Percentiles rank a stretch among this genome's conserved stretches.
Conservation (phyloP, 2,797 vertebrate genomes). For the Aulostomus chinensis region DNA sequence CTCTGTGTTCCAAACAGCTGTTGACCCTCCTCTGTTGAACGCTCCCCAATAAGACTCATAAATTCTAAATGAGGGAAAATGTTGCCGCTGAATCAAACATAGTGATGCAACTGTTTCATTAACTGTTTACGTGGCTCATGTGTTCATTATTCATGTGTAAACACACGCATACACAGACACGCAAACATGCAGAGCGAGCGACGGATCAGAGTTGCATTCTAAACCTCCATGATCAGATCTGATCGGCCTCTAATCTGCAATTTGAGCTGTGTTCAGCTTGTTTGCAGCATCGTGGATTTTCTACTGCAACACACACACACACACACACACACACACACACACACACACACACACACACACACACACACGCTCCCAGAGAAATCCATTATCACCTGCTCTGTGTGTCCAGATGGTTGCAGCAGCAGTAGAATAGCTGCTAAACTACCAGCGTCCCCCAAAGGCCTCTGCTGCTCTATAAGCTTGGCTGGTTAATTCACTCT, state of each 20-base stretch:
- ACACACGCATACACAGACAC: constrained; percentile 14
- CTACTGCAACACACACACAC: constrained; percentile 2
- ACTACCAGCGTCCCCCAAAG: constrained; percentile 42
- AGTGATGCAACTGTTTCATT: constrained; percentile 49
- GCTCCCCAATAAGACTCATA: too few relatives aligned
- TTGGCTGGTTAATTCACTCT: constrained; percentile 50
- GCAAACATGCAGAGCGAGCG: too few relatives aligned
- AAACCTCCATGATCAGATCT: too few relatives aligned
- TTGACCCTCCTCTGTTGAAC: too few relatives aligned
- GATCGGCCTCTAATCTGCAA: too few relatives aligned
- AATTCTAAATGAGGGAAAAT: too few relatives aligned
- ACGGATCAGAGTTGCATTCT: too few relatives aligned
- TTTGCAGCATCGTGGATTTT: too few relatives aligned
- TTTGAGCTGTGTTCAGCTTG: too few relatives aligned
- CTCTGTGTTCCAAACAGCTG: too few relatives aligned
- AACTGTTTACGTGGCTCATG: constrained; percentile 19
- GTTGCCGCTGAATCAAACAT: constrained; percentile 22
- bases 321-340: constrained; percentile 16
- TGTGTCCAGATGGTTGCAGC: constrained; percentile 43
- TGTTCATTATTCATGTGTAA: too few relatives aligned
- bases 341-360: constrained; percentile 11
- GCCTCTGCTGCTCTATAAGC: constrained; percentile 47
- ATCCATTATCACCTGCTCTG: constrained; percentile 52
- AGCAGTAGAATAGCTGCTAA: constrained; percentile 38
- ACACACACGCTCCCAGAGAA: constrained; percentile 21